Base-by-base conservation (phyloP, 2,113 vertebrate species). In the Tricholaema leucomelas region DNA sequence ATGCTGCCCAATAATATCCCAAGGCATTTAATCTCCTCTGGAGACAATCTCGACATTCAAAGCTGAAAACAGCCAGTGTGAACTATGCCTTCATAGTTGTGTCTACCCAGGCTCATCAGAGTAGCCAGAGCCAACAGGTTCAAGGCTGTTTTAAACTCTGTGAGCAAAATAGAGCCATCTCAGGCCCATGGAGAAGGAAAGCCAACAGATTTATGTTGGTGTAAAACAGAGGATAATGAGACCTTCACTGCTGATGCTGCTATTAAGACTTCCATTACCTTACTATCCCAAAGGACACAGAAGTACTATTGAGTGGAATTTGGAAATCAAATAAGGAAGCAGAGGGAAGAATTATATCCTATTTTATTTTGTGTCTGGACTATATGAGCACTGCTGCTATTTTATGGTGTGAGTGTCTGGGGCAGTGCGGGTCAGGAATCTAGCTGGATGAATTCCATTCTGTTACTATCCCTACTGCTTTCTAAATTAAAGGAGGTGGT, bases 401-500 rank as follows among this genome's bases (percentile, higher is more conserved):
- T 93, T 91, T 93, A 94, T 56, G 59, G 70, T 81, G 81, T 11
- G 52, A 81, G 75, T 64, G 86, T 90, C 89, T 90, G 88, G 82
- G 89, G 79, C 85, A 95, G 79, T 8, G 42, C 4, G 2, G 90
- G 84, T 86, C 48, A 65, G 63, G 85, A 85, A 93, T 85, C 66
- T 33, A 38, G 69, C 59, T 89, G 69, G 60, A 91, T 76, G 46
- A 72, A 85, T 96, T 95, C 88, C 88, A 84, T 58, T 79, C 87
- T 77, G 81, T 56, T 88, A 81, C 78, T 94, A 52, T 38, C 46
- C 52, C 0, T 44, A 52, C 58, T 75, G 76, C 82, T 96, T 94
- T 96, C 84, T 93, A 95, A 96, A 97, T 97, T 97, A 96, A 97
- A 96, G 90, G 75, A 96, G 72, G 70, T 93, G 81, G 54, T 59